phyloP scores from a whole-genome alignment of 2,888 invertebrate species.

The Pyrrhia umbra region DNA sequence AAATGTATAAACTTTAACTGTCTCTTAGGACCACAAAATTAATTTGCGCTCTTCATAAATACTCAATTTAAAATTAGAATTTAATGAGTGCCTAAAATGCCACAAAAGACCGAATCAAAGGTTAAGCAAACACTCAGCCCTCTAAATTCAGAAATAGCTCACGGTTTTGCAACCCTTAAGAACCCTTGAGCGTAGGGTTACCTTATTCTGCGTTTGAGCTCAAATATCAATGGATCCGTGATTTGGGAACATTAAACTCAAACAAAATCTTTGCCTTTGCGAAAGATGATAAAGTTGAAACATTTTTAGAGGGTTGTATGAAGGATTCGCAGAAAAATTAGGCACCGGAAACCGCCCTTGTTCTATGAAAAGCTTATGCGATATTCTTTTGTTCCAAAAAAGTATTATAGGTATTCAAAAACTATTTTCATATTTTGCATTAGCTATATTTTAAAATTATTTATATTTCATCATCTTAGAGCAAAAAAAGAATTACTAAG shows the following conservation, averaged over 20 bases:
- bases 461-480: too few species aligned
- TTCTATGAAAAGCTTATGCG: background rate
- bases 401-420: too few species aligned
- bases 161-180: conserved; percentile 40
- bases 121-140: conserved; percentile 38
- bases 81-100: conserved; percentile 42
- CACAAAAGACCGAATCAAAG: conserved; percentile 46
- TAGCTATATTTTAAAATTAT: too few species aligned
- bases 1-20: conserved; percentile 5
- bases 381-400: background rate
- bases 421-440: too few species aligned
- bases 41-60: conserved; percentile 40
- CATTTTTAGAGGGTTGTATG: conserved; percentile 18
- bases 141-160: conserved; percentile 50
- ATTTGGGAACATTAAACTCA: conserved; percentile 54
- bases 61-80: conserved; percentile 46
- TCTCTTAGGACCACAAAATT: conserved; percentile 38
- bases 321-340: background rate
- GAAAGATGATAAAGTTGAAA: conserved; percentile 42
- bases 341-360: background rate
- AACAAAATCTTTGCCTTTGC: conserved; percentile 57
- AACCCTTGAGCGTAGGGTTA: conserved; percentile 47
- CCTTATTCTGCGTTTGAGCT: conserved; percentile 49
- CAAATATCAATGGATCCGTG: conserved; percentile 54
- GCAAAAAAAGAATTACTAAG: conserved; percentile 37